Conservation (phyloP, 2,888 invertebrate species). For the Amorpha juglandis region DNA sequence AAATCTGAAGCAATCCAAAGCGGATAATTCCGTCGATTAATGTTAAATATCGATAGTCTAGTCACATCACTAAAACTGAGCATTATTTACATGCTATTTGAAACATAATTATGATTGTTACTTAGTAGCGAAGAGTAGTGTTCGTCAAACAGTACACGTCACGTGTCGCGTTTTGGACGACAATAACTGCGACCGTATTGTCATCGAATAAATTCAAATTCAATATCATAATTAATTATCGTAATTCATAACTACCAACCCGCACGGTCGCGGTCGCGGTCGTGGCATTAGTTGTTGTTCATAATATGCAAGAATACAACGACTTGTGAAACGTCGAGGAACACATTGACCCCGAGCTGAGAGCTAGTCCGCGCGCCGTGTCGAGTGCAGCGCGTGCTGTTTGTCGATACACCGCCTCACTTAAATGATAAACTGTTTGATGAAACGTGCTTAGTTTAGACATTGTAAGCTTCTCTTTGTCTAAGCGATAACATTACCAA, state of each 20-base stretch:
- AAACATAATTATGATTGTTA: constrained; percentile 34
- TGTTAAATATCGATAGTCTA: constrained; percentile 33
- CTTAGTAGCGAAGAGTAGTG: constrained; percentile 6
- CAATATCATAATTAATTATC: too few species aligned
- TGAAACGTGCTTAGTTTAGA: constrained; percentile 62
- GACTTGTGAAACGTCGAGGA: too few species aligned
- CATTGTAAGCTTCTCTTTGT: constrained; percentile 43
- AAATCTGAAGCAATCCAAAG: background rate
- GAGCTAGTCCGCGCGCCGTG: background rate
- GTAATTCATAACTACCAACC: too few species aligned
- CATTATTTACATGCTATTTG: constrained; percentile 61
- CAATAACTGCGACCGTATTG: too few species aligned
- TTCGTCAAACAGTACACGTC: background rate
- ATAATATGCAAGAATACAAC: too few species aligned
- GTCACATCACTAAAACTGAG: constrained; percentile 61
- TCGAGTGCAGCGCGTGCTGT: background rate
- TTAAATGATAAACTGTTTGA: constrained; percentile 43
- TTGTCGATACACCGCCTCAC: background rate
- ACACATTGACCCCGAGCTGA: too few species aligned
- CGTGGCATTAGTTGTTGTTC: too few species aligned
- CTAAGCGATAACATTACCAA: constrained; percentile 31
- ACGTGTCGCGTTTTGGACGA: too few species aligned
- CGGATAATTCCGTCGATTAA: constrained; percentile 32
- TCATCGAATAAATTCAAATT: too few species aligned
- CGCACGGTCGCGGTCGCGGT: too few species aligned